These are phyloP conservation scores for Sclerurus mexicanus DNA, from an alignment of 2,113 vertebrate species.

Conservation along the genomic window DNA sequence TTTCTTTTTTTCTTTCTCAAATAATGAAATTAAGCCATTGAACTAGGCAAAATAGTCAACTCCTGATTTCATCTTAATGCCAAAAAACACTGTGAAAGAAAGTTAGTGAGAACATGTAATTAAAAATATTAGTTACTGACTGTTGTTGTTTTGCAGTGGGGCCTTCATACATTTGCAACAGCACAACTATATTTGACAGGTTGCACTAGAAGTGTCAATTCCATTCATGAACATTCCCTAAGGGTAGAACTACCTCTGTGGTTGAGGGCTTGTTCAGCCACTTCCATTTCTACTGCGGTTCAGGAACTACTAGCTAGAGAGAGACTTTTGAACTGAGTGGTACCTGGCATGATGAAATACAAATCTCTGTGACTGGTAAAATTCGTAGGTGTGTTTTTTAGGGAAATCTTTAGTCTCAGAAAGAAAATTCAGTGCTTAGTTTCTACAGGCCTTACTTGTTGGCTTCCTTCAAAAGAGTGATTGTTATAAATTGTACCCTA, in stretches of 20 bases:
- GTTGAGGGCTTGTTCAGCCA: neutral
- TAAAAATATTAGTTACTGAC: neutral
- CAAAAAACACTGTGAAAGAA: neutral
- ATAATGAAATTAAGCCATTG: neutral
- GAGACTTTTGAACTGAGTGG: neutral
- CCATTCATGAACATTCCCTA: accelerated
- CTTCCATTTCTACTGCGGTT: neutral
- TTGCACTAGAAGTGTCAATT: neutral
- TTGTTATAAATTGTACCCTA: neutral
- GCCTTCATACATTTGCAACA: neutral
- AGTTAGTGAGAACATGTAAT: neutral
- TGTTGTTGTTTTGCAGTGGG: neutral
- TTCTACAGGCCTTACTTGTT: neutral
- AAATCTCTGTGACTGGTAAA: neutral
- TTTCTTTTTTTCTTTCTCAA: neutral
- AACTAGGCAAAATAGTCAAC: neutral
- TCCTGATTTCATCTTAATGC: neutral
- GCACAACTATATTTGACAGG: neutral
- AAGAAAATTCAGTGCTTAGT: neutral
- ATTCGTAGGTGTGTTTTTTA: neutral
- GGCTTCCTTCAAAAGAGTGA: neutral
- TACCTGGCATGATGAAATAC: neutral
- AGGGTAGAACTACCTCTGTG: neutral
- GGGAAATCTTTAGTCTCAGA: neutral
- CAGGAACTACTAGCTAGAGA: neutral